Conservation (phyloP, 30 jellyfish, hydroid and myxozoan genomes). For the Aurelia sp. region DNA sequence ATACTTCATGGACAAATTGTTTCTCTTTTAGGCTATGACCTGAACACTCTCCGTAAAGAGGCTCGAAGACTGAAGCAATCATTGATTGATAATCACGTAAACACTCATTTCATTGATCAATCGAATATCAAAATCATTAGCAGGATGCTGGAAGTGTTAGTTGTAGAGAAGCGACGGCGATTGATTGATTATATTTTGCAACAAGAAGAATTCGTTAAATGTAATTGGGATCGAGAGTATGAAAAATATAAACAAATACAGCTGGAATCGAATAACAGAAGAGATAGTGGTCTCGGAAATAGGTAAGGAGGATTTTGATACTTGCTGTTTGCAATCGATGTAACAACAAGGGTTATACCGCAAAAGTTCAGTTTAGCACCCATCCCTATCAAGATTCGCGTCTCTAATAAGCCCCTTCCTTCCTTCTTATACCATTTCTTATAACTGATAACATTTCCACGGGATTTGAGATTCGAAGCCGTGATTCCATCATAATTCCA, state of each 20-base stretch:
- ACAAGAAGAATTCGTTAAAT: constrained; percentile 91
- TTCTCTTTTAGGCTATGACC: constrained; percentile 32
- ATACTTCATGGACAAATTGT: too few relatives aligned
- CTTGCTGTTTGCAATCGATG: too few relatives aligned
- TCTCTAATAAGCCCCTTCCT: too few relatives aligned
- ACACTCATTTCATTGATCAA: constrained; percentile 92
- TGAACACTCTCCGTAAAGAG: constrained; percentile 60
- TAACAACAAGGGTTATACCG: too few relatives aligned
- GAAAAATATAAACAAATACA: constrained; percentile 41
- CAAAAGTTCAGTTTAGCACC: too few relatives aligned
- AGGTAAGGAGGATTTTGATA: background rate
- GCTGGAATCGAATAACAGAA: constrained; percentile 35
- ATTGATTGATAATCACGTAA: constrained; percentile 76
- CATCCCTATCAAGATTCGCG: too few relatives aligned
- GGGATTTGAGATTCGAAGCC: too few relatives aligned
- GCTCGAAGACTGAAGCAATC: constrained; percentile 84
- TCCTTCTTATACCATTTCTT: too few relatives aligned
- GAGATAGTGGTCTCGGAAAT: constrained; percentile 97
- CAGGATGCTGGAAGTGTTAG: constrained; percentile 67
- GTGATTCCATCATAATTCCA: too few relatives aligned
- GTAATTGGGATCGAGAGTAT: constrained; percentile 81
- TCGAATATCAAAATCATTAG: constrained; percentile 62
- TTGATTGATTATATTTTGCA: constrained; percentile 57
- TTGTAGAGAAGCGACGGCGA: constrained; percentile 86
- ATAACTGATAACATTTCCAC: too few relatives aligned